Base-by-base conservation (phyloP, 2,797 vertebrate species). In the Florisuga fusca region DNA sequence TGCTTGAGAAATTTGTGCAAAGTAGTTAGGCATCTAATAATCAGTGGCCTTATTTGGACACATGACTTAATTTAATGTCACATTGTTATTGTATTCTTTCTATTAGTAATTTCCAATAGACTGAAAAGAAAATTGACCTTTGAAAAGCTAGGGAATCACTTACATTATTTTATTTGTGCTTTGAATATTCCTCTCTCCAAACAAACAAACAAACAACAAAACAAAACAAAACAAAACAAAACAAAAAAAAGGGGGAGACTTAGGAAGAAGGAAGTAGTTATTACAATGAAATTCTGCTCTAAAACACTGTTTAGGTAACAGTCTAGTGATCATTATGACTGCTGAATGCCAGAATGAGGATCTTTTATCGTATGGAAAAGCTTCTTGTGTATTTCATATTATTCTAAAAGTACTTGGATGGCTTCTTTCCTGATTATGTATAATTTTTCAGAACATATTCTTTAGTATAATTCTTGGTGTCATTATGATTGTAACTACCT, bases 311-410 rank as follows among this genome's bases (percentile, higher is more conserved):
- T 92, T 68, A 92, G 92, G 27, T 74, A 82, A 89, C 54, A 59
- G 84, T 91, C 55, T 93, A 92, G 50, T 48, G 87, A 51, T n/a
- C 22, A 92, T 68, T 95, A 46, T 57, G 85, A 53, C 43, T 0
- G 2, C 43, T 94, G 84, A 93, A 87, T 95, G 76, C 51, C 50
- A 84, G 61, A 92, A 92, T 87, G 79, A 96, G 94, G 83, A 94
- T 63, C 81, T 92, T 96, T 90, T 84, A 63, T 92, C 57, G 38
- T 83, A 92, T 36, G 29, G 64, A 91, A 93, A 89, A 92, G 17
- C 58, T 89, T 45, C 73, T 80, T 87, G 68, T 81, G 14, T 77
- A 85, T 94, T 93, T 72, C 54, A 62, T 92, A 92, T 85, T 81
- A 31, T 38, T 84, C 66, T 81, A 95, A 93, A 94, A 95, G 95